Conservation (phyloP, 1,140 invertebrate genomes). For the Hetaerina americana region DNA sequence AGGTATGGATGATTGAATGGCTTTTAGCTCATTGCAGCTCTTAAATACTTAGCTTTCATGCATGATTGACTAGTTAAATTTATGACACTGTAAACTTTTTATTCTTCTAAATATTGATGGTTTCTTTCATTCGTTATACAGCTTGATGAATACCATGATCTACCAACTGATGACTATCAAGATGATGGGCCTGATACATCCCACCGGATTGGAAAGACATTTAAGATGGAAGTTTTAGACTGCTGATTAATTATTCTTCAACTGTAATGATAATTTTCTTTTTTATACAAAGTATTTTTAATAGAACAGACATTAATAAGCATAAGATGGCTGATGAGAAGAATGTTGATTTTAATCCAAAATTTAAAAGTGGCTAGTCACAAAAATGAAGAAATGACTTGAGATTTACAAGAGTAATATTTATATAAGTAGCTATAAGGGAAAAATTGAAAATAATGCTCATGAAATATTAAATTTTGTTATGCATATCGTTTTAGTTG, state of each 20-base stretch:
- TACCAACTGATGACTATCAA: neutral
- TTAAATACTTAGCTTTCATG: too few species aligned
- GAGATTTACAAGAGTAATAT: neutral
- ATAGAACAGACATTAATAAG: neutral
- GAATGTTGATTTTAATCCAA: neutral
- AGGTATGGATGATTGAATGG: too few species aligned
- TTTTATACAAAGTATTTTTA: conserved; percentile 1
- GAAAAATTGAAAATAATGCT: neutral
- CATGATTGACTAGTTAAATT: too few species aligned
- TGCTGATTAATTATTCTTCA: neutral
- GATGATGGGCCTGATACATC: neutral
- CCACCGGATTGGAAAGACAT: neutral
- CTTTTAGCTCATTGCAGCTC: too few species aligned
- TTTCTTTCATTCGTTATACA: neutral
- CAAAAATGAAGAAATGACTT: neutral
- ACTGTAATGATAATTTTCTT: neutral
- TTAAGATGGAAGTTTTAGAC: neutral
- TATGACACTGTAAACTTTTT: too few species aligned
- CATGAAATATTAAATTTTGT: neutral
- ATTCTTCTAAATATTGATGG: too few species aligned
- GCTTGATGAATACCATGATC: neutral
- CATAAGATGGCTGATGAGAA: neutral
- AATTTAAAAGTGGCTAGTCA: neutral
- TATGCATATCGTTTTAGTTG: too few species aligned
- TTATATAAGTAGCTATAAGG: neutral